Evolutionary conservation across 1,140 invertebrate genomes (phyloP).

Genomic region (Diorhabda carinulata): DNA sequence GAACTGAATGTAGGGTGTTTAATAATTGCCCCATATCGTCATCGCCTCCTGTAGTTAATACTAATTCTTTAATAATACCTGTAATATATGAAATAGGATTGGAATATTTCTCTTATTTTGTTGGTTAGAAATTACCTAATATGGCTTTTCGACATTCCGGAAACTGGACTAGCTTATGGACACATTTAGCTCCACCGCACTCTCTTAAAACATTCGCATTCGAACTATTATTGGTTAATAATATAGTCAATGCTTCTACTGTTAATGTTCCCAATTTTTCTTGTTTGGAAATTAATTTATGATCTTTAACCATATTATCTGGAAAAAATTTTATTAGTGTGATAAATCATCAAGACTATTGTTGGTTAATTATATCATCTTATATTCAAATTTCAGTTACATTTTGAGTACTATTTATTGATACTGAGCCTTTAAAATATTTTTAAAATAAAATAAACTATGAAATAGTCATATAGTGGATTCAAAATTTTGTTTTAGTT

Average conservation of each 20-base stretch:
- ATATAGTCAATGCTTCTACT: slow-evolving; percentile 80
- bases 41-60: slow-evolving; percentile 87
- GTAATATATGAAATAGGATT: neutral
- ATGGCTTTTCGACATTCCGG: slow-evolving; percentile 76
- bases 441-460: too few relatives aligned
- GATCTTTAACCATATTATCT: slow-evolving; percentile 42
- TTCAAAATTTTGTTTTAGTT: too few relatives aligned
- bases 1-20: slow-evolving; percentile 84
- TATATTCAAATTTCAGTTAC: too few relatives aligned
- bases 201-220: slow-evolving; percentile 93
- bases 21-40: slow-evolving; percentile 92
- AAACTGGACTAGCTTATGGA: slow-evolving; percentile 85
- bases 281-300: slow-evolving; percentile 59
- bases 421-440: too few relatives aligned
- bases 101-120: neutral
- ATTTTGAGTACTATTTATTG: too few relatives aligned
- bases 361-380: too few relatives aligned
- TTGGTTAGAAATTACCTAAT: slow-evolving; percentile 27
- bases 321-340: too few relatives aligned
- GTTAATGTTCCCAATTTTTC: slow-evolving; percentile 78
- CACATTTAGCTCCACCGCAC: slow-evolving; percentile 85
- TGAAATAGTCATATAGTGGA: too few relatives aligned
- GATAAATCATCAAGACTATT: too few relatives aligned
- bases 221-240: slow-evolving; percentile 73
- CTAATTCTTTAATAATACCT: slow-evolving; percentile 78